A percentile compares a stretch with the other conserved stretches of the same genome.
These are phyloP conservation scores for Haliclystus octoradiatus DNA, from an alignment of 30 jellyfish, hydroid and myxozoan genomes.

Conservation along the genomic window DNA sequence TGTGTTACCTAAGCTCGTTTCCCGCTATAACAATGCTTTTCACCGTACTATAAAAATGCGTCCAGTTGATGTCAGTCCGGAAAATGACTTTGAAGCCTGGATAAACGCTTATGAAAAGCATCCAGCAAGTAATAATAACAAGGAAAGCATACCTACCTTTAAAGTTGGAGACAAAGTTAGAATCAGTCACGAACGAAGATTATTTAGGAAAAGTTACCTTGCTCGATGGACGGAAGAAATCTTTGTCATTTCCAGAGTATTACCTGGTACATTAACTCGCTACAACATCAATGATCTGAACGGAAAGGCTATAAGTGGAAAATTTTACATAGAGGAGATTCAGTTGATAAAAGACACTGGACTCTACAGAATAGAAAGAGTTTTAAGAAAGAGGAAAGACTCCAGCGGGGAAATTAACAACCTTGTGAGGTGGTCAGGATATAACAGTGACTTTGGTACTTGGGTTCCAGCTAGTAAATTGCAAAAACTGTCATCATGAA, in stretches of 20 bases:
- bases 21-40: slow-evolving; percentile 14
- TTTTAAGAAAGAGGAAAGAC: neutral
- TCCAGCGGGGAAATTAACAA: neutral
- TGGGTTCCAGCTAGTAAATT: neutral
- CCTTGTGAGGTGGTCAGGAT: slow-evolving; percentile 7
- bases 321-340: slow-evolving; percentile 25
- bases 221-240: slow-evolving; percentile 27
- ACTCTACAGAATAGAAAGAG: slow-evolving; percentile 3
- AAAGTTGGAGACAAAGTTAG: slow-evolving; percentile 25
- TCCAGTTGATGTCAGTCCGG: slow-evolving; percentile 17
- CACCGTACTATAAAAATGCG: slow-evolving; percentile 26
- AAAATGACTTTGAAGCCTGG: slow-evolving; percentile 9
- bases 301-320: slow-evolving; percentile 15
- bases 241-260: slow-evolving; percentile 5
- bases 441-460: neutral
- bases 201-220: slow-evolving; percentile 27
- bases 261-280: neutral
- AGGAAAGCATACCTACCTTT: neutral
- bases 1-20: slow-evolving; percentile 12
- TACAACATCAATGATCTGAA: slow-evolving; percentile 16
- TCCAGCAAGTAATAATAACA: neutral
- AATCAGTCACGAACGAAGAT: slow-evolving; percentile 11
- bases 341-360: slow-evolving; percentile 13
- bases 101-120: neutral
- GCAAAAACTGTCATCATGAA: neutral